Evolutionary conservation across 2,113 vertebrate species (phyloP).

Genomic region (Mola mola): DNA sequence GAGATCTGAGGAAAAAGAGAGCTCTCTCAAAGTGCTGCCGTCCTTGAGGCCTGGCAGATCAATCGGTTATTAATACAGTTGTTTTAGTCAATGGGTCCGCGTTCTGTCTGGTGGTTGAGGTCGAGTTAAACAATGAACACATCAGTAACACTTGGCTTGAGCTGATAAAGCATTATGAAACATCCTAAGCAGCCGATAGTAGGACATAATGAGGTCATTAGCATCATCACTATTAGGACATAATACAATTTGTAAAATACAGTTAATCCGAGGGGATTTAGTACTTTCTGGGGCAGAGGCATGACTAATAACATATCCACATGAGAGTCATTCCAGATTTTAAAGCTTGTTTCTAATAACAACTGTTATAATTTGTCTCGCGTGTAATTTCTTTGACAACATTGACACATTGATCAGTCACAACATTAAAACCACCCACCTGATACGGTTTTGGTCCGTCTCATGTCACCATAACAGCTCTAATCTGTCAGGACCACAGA

Average conservation of each 20-base stretch:
- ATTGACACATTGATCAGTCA: too few species aligned
- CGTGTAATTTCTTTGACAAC: constrained; percentile 18
- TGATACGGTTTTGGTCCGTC: too few species aligned
- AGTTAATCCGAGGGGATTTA: constrained; percentile 53
- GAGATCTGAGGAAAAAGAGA: constrained; percentile 24
- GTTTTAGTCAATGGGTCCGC: constrained; percentile 39
- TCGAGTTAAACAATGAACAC: constrained; percentile 58
- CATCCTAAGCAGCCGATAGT: constrained; percentile 57
- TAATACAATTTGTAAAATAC: constrained; percentile 59
- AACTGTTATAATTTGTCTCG: constrained; percentile 3
- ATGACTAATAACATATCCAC: constrained; percentile 49
- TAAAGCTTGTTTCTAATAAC: constrained; percentile 25
- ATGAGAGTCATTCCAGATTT: constrained; percentile 27
- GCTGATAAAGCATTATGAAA: constrained; percentile 63
- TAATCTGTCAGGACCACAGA: too few species aligned
- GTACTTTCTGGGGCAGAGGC: constrained; percentile 45
- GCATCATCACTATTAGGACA: constrained; percentile 48
- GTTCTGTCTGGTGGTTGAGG: constrained; percentile 44
- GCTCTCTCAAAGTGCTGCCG: constrained; percentile 16
- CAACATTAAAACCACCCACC: too few species aligned
- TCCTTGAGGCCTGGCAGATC: constrained; percentile 46
- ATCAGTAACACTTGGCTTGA: constrained; percentile 61
- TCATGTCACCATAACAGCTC: too few species aligned
- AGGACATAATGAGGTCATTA: constrained; percentile 71
- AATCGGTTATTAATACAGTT: constrained; percentile 46